Evolutionary conservation across 1,140 invertebrate genomes (phyloP), one percentile per base, ranked within the genome.

Genomic region (Thrips palmi): DNA sequence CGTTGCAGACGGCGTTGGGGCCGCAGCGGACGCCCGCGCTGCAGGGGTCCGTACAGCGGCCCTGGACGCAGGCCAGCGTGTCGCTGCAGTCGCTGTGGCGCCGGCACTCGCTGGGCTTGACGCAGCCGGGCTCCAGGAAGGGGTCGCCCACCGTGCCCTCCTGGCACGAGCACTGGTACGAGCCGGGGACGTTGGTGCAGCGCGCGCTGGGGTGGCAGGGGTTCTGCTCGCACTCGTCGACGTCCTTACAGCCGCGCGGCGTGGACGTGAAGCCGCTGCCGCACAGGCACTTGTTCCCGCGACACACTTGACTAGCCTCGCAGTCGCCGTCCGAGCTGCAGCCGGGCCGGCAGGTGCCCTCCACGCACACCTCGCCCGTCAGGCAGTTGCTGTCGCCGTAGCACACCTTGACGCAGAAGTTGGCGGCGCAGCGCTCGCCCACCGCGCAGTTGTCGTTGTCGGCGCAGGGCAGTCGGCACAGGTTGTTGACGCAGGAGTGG

Each of bases 311-410:
- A 40, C 77, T 77, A 17, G 62, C 51, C 23, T 70, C 67, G 50
- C 87, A 92, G 47, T 89, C 86, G 2, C 70, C 64, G 52, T 85
- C 78, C 2, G 69, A 70, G 19, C 75, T 72, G 49, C 87, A 92
- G 1, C 87, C 87, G 4, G 72, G 64, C 50, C 77, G 69, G 49
- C 86, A 92, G 17, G 71, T 65, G 24, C 84, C 82, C 45, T 77
- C 71, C n/a, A 72, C 69, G 48, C 87, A 91, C 28, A 89, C 70
- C 64, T 91, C 85, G 36, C 86, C 85, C 5, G 77, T 74, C 40
- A 86, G 60, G 46, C 87, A 92, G 49, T 89, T 91, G 47, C 76
- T 79, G 50, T 86, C 85, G 3, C 76, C 71, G 49, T 85, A 85
- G 52, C 87, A 92, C 21, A 88, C 67, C 61, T 85, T 87, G 11